Conservation (phyloP, 2,888 invertebrate species). For the Machimus atricapillus region DNA sequence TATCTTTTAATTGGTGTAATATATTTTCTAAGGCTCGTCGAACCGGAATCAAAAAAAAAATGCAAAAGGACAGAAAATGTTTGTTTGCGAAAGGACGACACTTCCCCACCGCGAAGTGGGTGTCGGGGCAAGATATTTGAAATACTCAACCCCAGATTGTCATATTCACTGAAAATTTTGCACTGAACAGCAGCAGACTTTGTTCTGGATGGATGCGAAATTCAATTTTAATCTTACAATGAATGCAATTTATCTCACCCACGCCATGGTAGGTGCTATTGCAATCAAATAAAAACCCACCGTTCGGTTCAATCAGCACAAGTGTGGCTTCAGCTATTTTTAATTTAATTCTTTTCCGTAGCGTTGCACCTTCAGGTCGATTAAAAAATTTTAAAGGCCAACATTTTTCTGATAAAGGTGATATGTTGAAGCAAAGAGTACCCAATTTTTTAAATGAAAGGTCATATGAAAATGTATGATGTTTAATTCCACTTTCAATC, state of each 20-base stretch:
- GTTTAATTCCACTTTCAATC: too few relatives aligned
- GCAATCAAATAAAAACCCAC: background rate
- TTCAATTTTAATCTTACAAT: background rate
- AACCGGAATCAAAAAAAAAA: background rate
- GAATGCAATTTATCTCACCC: background rate
- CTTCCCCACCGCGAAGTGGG: background rate
- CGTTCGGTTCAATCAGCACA: background rate
- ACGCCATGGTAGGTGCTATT: background rate
- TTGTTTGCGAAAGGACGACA: background rate
- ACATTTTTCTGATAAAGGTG: too few relatives aligned
- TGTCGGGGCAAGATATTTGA: background rate
- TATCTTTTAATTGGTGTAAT: background rate
- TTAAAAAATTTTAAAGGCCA: background rate
- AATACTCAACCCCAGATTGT: background rate
- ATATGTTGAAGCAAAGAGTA: too few relatives aligned
- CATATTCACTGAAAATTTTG: background rate
- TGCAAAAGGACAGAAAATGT: background rate
- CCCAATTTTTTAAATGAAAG: too few relatives aligned
- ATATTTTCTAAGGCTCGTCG: background rate
- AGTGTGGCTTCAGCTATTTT: background rate
- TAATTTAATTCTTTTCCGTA: background rate
- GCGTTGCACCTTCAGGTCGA: background rate
- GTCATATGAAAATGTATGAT: too few relatives aligned
- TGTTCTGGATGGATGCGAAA: background rate
- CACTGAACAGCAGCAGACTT: background rate